A percentile compares a stretch with the other conserved stretches of the same genome.
Conservation (phyloP, 2,113 vertebrate genomes). For the Notarius quadriscutis region DNA sequence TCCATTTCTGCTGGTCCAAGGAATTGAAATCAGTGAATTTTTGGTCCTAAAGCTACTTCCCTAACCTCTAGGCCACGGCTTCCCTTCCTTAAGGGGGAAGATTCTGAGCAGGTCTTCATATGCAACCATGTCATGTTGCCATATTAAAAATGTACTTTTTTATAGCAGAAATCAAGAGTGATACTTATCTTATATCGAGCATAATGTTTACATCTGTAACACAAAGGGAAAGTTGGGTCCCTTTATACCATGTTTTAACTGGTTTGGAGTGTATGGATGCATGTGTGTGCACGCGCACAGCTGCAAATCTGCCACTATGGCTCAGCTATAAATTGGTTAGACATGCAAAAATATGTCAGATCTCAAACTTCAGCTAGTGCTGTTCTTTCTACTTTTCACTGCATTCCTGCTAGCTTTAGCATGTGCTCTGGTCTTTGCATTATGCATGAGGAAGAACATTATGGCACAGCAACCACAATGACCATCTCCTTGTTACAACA, state of each 20-base stretch:
- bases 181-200: neutral
- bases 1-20: no score
- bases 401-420: slow-evolving; percentile 17
- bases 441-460: slow-evolving; percentile 50
- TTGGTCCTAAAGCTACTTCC: no score
- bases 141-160: neutral
- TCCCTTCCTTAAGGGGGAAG: neutral
- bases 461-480: slow-evolving; percentile 7
- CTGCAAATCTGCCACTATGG: neutral
- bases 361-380: slow-evolving; percentile 38
- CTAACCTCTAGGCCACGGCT: no score
- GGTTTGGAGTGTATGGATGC: neutral
- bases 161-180: neutral
- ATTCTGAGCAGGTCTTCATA: neutral
- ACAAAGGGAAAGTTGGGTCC: neutral
- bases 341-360: neutral
- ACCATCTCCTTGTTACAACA: slow-evolving; percentile 20
- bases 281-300: neutral
- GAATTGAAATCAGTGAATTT: no score
- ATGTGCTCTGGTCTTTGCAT: slow-evolving; percentile 38
- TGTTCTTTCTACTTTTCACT: slow-evolving; percentile 33
- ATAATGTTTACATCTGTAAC: neutral
- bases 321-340: slow-evolving; percentile 5
- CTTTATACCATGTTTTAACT: neutral
- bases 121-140: neutral